A percentile compares a stretch with the other conserved stretches of the same genome.
phyloP scores from a whole-genome alignment of 2,113 vertebrate species.

The Cinclus mexicanus region DNA sequence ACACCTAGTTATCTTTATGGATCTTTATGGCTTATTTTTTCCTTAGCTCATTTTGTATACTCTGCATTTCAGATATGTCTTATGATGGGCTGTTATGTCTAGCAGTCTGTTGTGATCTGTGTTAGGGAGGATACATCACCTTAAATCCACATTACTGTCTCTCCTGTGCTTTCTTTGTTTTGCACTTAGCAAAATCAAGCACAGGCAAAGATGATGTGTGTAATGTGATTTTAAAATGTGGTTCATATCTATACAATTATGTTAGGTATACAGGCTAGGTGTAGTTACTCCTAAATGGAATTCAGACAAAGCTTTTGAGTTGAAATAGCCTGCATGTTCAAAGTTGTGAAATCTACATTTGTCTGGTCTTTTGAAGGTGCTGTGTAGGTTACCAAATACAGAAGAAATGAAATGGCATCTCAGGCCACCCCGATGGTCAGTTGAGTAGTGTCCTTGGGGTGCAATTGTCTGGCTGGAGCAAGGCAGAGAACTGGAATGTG shows the following conservation, averaged over 20 bases:
- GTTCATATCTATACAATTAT: rapidly evolving
- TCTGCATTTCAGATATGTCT: neutral
- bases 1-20: neutral
- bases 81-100: neutral
- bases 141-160: neutral
- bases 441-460: neutral
- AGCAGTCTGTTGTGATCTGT: neutral
- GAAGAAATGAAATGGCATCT: neutral
- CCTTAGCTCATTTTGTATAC: neutral
- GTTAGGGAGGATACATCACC: neutral
- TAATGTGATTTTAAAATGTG: neutral
- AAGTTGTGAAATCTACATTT: neutral
- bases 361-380: neutral
- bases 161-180: neutral
- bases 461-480: rapidly evolving
- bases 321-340: neutral
- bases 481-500: neutral
- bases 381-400: neutral
- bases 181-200: neutral
- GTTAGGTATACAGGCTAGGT: neutral
- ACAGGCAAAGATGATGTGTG: neutral
- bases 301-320: neutral
- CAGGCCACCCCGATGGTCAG: neutral
- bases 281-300: neutral
- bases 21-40: neutral